Percentiles rank a stretch among this genome's conserved stretches.
Conservation (phyloP, 1,140 invertebrate genomes). For the Philaenus spumarius region DNA sequence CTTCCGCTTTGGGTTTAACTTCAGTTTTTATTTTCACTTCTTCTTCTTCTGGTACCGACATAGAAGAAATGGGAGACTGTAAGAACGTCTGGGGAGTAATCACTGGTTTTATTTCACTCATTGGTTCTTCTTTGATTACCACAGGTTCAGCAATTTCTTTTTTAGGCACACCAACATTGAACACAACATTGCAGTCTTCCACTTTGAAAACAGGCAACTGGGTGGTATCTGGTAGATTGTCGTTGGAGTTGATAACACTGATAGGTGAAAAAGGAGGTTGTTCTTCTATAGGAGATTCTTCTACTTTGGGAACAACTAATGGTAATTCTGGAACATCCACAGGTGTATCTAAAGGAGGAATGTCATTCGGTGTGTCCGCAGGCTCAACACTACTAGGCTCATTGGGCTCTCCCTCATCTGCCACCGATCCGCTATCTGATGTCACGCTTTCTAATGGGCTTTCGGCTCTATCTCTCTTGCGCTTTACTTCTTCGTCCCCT, state of each 20-base stretch:
- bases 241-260: neutral
- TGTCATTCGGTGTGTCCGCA: constrained; percentile 7
- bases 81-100: neutral
- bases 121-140: constrained; percentile 3
- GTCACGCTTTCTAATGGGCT: constrained; percentile 75
- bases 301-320: constrained; percentile 8
- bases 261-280: constrained; percentile 24
- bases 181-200: constrained; percentile 19
- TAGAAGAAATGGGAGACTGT: constrained; percentile 8
- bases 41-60: constrained; percentile 7
- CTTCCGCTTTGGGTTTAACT: constrained; percentile 27
- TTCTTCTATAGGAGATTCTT: constrained; percentile 18
- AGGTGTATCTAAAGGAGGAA: constrained; percentile 3
- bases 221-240: constrained; percentile 1
- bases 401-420: constrained; percentile 59
- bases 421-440: constrained; percentile 57
- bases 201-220: constrained; percentile 1
- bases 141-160: constrained; percentile 2
- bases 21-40: constrained; percentile 15
- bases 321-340: neutral
- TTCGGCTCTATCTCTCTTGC: constrained; percentile 60
- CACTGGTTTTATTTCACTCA: neutral
- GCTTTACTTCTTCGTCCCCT: constrained; percentile 57
- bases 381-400: constrained; percentile 21
- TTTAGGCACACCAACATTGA: constrained; percentile 12